Base-by-base conservation (phyloP, 1,140 invertebrate species). In the Neodiprion lecontei region DNA sequence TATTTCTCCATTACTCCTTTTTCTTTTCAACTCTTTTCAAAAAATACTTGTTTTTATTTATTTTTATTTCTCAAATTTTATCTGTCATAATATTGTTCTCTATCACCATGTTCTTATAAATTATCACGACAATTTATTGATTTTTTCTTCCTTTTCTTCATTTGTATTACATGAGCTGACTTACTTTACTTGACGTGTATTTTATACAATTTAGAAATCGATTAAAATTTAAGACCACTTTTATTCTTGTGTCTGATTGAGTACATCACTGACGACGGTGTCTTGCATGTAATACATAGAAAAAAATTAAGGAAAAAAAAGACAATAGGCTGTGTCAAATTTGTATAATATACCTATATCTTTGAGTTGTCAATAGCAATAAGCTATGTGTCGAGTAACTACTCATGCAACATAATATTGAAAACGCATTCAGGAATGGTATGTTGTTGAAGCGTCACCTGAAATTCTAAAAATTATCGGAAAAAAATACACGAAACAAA, bases 361-460 rank as follows among this genome's bases (percentile, higher is more conserved):
- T 61, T 2, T 40, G 28, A 40, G 28, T 40, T 40, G 5, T 40
- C 53, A 7, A 61, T 11, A 61, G 53, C 53, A 61, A n/a, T 61
- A n/a, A n/a, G n/a, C 53, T 11, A 61, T 61, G n/a, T 12, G n/a
- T 61, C n/a, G n/a, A 61, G 10, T n/a, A 61, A 61, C 53, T 61
- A 61, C 53, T 61, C 53, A 61, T 61, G 53, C 53, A 61, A 61
- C 53, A 61, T 61, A 40, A 40, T 40, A 61, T 61, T 61, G n/a
- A 61, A 61, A 61, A 61, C 8, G 53, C 53, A 61, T 61, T 61
- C 53, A 61, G 53, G 53, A 61, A 61, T 61, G 11, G 1, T 61
- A 40, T 40, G 28, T 40, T 40, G 28, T 40, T 40, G 28, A 5
- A 40, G 28, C 28, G 28, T 40, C 28, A 40, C 28, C 28, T 40